These are phyloP conservation scores for Steinernema khuongi DNA, from an alignment of 1,140 invertebrate genomes.

Conservation along the genomic window DNA sequence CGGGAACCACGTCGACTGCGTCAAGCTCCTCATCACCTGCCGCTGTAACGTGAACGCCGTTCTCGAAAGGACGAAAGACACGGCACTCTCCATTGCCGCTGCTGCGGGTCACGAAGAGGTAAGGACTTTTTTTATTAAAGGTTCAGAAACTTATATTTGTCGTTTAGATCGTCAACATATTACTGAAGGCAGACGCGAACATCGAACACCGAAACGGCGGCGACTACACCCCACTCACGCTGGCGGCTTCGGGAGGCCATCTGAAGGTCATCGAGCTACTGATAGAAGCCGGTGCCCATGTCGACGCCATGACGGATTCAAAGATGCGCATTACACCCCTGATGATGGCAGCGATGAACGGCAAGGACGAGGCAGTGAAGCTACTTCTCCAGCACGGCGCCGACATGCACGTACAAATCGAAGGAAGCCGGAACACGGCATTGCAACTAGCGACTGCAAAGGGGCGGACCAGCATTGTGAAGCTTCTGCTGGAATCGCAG, in stretches of 20 bases:
- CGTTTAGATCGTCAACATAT: slow-evolving; percentile 84
- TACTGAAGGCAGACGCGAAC: slow-evolving; percentile 91
- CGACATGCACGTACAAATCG: not conserved
- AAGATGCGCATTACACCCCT: not conserved
- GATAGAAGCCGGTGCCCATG: not conserved
- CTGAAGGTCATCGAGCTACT: not conserved
- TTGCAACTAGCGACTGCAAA: not conserved
- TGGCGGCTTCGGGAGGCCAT: not conserved
- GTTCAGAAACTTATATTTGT: not conserved
- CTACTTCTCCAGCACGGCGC: not conserved
- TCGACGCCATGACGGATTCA: not conserved
- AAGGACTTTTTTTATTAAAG: not conserved
- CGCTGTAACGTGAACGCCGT: not conserved
- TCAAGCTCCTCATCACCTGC: not conserved
- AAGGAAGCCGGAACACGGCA: not conserved
- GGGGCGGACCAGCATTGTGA: not conserved
- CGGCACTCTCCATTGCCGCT: not conserved
- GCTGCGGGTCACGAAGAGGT: not conserved
- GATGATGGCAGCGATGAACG: not conserved
- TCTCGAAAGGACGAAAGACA: not conserved
- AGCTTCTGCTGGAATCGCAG: not conserved
- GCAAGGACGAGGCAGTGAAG: not conserved
- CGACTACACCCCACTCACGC: not conserved
- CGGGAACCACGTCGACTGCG: not conserved
- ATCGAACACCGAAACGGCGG: slow-evolving; percentile 94